Percentiles rank a stretch among this genome's conserved stretches.
Conservation (phyloP, 2,113 vertebrate genomes). For the Dendrocopos noguchii region DNA sequence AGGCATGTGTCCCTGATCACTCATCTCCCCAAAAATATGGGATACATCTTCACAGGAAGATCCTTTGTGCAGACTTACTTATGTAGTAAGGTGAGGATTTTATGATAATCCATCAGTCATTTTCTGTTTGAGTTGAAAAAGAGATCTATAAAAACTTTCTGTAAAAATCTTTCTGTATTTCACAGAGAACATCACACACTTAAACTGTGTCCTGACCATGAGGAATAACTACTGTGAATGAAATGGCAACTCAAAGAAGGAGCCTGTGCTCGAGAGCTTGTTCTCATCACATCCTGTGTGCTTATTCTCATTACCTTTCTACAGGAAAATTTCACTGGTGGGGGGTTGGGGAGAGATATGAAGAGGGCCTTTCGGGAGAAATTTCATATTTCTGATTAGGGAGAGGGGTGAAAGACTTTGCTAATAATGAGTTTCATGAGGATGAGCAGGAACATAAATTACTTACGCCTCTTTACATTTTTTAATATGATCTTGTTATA, state of each 20-base stretch:
- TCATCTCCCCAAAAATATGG: not conserved
- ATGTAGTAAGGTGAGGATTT: not conserved
- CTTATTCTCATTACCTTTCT: not conserved
- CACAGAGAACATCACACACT: not conserved
- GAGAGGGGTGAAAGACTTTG: constrained; percentile 18
- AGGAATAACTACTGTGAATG: not conserved
- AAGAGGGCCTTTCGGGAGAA: not conserved
- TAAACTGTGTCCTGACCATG: not conserved
- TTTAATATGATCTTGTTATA: not conserved
- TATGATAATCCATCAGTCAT: not conserved
- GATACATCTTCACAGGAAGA: not conserved
- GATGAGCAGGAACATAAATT: not conserved
- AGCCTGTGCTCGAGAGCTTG: not conserved
- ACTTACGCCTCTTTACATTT: not conserved
- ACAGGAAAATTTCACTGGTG: not conserved
- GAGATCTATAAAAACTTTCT: not conserved
- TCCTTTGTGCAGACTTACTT: not conserved
- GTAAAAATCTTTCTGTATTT: not conserved
- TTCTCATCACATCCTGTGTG: not conserved
- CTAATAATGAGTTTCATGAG: not conserved
- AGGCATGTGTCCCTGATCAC: not conserved
- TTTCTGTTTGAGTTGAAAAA: not conserved
- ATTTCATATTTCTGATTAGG: not conserved
- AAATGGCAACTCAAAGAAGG: not conserved
- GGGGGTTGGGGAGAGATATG: not conserved